Conservation (phyloP, 2,113 vertebrate genomes). For the Helogale parvula region DNA sequence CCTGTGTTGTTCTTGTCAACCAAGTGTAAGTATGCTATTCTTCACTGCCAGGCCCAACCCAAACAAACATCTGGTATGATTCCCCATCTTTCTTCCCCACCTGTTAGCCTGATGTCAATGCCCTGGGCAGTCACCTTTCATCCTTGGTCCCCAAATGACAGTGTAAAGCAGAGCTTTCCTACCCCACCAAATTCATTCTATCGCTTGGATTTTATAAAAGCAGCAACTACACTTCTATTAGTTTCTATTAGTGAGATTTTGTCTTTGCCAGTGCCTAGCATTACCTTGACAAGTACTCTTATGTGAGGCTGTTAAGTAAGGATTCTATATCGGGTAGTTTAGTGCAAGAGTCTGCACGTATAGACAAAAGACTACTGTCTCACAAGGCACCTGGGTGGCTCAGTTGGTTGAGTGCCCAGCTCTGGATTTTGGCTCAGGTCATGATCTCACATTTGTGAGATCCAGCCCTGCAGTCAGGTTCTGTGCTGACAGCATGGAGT, state of each 20-base stretch:
- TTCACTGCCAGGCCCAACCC: neutral
- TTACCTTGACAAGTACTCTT: neutral
- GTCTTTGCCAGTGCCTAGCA: neutral
- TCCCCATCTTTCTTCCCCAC: neutral
- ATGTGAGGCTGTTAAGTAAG: neutral
- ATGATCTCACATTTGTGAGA: too few species aligned
- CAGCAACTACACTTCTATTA: neutral
- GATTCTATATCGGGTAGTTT: neutral
- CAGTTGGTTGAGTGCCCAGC: too few species aligned
- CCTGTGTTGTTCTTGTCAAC: neutral
- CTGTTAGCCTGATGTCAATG: neutral
- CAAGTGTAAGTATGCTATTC: neutral
- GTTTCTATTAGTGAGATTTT: neutral
- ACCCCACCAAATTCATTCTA: accelerated
- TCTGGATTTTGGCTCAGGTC: too few species aligned
- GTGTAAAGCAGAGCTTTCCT: neutral
- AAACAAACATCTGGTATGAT: neutral
- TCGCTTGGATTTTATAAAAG: neutral
- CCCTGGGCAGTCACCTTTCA: neutral
- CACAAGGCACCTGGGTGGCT: too few species aligned
- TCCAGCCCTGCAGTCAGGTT: too few species aligned
- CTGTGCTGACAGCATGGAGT: too few species aligned
- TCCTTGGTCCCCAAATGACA: neutral
- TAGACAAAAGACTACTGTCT: neutral
- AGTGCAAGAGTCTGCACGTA: neutral